phyloP scores from a whole-genome alignment of 2,797 vertebrate genomes.

The Enteromius unitaeniatus region DNA sequence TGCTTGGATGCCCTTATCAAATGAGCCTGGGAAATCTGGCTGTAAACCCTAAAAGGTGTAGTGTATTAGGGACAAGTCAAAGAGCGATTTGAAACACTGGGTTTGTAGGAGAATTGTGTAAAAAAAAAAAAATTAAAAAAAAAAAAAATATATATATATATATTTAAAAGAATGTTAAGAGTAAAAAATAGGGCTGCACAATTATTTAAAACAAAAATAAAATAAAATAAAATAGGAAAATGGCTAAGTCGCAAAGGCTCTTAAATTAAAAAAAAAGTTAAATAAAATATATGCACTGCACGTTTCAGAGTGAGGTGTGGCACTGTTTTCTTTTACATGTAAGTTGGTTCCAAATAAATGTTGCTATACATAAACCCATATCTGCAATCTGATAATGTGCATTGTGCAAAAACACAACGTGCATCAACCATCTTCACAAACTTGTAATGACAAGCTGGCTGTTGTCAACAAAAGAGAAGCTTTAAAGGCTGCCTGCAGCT shows the following conservation, averaged over 20 bases:
- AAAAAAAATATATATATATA: no score
- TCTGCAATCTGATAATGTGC: background rate
- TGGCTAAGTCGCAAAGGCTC: no score
- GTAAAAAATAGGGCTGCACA: background rate
- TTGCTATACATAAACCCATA: background rate
- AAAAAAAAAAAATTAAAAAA: no score
- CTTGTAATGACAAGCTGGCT: background rate
- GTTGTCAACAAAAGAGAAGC: background rate
- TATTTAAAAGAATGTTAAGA: background rate
- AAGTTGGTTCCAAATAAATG: background rate
- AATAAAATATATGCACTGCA: background rate
- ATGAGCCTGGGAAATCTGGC: conserved; percentile 8
- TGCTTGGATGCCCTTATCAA: conserved; percentile 23
- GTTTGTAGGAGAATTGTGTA: background rate
- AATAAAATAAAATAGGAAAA: background rate
- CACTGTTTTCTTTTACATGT: background rate
- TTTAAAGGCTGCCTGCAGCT: background rate
- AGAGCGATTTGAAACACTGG: background rate
- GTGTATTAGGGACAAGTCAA: background rate
- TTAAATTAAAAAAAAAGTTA: no score
- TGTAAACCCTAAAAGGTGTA: conserved; percentile 12
- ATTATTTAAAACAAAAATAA: background rate
- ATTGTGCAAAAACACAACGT: background rate
- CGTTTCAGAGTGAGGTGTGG: background rate
- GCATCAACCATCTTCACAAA: background rate